phyloP scores from a whole-genome alignment of 1,140 invertebrate species.

The Hycleus cichorii region DNA sequence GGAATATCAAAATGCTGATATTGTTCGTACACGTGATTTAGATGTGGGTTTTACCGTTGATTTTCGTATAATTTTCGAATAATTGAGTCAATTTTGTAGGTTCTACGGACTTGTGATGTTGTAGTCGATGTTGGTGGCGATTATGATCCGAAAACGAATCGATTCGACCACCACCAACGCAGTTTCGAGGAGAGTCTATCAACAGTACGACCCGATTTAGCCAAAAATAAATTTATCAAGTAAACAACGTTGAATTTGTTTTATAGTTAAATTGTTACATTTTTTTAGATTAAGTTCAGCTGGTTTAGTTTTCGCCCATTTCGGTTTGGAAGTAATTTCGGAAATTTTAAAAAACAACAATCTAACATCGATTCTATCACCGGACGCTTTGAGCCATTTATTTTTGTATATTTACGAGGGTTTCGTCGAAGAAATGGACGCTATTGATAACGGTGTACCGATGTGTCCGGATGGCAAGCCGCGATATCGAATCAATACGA shows the following conservation, averaged over 20 bases:
- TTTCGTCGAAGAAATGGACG: conserved; percentile 93
- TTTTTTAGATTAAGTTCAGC: conserved; percentile 84
- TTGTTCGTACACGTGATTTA: conserved; percentile 62
- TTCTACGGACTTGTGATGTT: conserved; percentile 81
- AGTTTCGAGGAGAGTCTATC: conserved; percentile 54
- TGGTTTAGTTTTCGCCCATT: conserved; percentile 88
- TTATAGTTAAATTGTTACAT: not conserved
- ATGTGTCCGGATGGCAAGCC: conserved; percentile 68
- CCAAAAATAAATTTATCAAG: conserved; percentile 37
- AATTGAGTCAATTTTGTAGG: conserved; percentile 20
- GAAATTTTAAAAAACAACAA: conserved; percentile 43
- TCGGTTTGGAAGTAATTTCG: conserved; percentile 74
- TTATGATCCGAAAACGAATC: conserved; percentile 67
- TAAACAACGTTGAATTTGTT: conserved; percentile 14
- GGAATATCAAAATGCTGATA: conserved; percentile 71
- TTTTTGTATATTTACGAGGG: conserved; percentile 86
- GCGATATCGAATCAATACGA: conserved; percentile 72
- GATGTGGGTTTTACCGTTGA: conserved; percentile 21
- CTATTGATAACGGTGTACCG: conserved; percentile 89
- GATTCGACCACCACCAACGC: conserved; percentile 95
- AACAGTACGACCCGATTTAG: conserved; percentile 45
- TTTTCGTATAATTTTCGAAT: conserved; percentile 3
- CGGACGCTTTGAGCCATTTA: conserved; percentile 46
- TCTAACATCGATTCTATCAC: conserved; percentile 32
- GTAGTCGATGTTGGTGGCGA: conserved; percentile 94